phyloP scores from a whole-genome alignment of 2,113 vertebrate genomes.

The Gymnobelideus leadbeateri region DNA sequence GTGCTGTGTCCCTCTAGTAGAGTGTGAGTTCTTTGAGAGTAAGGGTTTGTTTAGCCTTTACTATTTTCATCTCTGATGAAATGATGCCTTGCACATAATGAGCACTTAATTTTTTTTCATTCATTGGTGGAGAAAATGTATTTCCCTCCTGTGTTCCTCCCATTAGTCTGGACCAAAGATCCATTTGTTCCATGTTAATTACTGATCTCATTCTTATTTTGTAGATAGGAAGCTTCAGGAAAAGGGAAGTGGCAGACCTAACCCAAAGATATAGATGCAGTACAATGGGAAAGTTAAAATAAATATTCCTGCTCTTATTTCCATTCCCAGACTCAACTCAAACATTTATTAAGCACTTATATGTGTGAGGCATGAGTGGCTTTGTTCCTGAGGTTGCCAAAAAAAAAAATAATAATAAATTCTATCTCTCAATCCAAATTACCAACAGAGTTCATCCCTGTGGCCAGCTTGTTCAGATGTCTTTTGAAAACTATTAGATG shows the following conservation, averaged over 20 bases:
- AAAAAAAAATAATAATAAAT: neutral
- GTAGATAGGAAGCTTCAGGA: neutral
- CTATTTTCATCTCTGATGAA: neutral
- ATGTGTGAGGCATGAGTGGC: neutral
- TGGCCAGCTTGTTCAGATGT: neutral
- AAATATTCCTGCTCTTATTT: neutral
- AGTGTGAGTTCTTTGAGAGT: neutral
- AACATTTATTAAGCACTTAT: neutral
- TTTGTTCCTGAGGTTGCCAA: neutral
- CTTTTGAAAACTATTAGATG: neutral
- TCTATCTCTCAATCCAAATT: neutral
- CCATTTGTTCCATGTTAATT: neutral
- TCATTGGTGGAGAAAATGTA: neutral
- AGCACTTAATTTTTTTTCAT: neutral
- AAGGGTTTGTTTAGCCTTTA: neutral
- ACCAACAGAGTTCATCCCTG: neutral
- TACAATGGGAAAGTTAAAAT: neutral
- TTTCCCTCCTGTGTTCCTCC: neutral
- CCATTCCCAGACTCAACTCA: neutral
- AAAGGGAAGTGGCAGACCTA: neutral
- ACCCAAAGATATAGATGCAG: neutral
- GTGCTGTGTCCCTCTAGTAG: neutral
- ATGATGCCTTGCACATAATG: neutral
- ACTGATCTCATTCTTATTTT: neutral
- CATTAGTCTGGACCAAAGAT: neutral